phyloP scores from a whole-genome alignment of 92 coral and sea anemone species.

The Nematostella vectensis region DNA sequence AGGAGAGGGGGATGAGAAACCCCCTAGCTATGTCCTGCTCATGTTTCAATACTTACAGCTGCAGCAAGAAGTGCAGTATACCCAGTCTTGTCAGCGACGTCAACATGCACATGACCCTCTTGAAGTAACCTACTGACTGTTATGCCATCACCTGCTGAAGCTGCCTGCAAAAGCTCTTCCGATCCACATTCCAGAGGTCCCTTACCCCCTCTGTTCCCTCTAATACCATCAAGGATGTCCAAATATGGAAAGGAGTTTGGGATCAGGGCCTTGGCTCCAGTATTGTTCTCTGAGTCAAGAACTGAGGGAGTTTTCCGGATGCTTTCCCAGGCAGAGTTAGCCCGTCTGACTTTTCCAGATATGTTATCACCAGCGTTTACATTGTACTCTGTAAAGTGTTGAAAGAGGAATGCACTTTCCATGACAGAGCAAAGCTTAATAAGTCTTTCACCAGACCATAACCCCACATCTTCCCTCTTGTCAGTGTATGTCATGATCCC shows the following conservation, averaged over 20 bases:
- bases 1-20: no score
- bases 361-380: conserved; percentile 91
- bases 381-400: conserved; percentile 88
- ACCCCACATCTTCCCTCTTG: conserved; percentile 79
- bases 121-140: conserved; percentile 58
- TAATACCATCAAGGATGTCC: conserved; percentile 87
- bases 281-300: conserved; percentile 17
- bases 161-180: conserved; percentile 45
- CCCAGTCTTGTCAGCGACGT: conserved; percentile 98
- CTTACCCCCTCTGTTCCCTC: conserved; percentile 58
- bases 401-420: conserved; percentile 96
- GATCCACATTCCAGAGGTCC: conserved; percentile 70
- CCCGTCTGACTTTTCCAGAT: conserved; percentile 77
- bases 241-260: conserved; percentile 69
- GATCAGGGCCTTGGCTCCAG: conserved; percentile 18
- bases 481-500: conserved; percentile 76
- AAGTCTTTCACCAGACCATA: conserved; percentile 78
- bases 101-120: conserved; percentile 77
- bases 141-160: conserved; percentile 81
- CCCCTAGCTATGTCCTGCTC: no score
- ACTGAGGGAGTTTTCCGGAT: conserved; percentile 49
- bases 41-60: conserved; percentile 53
- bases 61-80: conserved; percentile 93
- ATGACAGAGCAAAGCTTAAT: conserved; percentile 96
- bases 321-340: conserved; percentile 81